Evolutionary conservation across 2,888 invertebrate species (phyloP).

Genomic region (Flexamia atlantica): DNA sequence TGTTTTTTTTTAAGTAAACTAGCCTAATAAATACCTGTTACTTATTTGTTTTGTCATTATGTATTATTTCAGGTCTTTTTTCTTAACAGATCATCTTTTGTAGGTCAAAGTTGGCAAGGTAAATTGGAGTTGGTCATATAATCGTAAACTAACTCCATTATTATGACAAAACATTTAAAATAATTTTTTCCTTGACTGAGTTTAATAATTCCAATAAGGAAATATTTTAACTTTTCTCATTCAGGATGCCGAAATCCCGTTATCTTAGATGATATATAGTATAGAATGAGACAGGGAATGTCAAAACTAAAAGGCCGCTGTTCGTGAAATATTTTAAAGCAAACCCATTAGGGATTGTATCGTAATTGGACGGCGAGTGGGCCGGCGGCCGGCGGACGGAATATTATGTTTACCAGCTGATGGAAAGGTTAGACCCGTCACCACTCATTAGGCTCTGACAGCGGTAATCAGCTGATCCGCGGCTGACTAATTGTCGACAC

Average conservation of each 20-base stretch:
- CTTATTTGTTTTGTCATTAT: too few relatives aligned
- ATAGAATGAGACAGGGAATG: background rate
- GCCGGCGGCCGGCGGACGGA: constrained; percentile 15
- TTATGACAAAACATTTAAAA: too few relatives aligned
- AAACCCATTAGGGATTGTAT: constrained; percentile 14
- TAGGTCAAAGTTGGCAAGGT: too few relatives aligned
- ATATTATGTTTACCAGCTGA: constrained; percentile 49
- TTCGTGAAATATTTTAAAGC: constrained; percentile 26
- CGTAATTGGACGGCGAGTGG: constrained; percentile 32
- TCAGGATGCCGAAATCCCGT: background rate
- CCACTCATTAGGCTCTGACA: constrained; percentile 53
- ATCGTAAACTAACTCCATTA: too few relatives aligned
- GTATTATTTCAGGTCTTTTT: too few relatives aligned
- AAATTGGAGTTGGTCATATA: too few relatives aligned
- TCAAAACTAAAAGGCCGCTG: constrained; percentile 11
- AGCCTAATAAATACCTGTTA: too few relatives aligned
- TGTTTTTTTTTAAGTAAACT: too few relatives aligned
- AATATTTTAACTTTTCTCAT: too few relatives aligned
- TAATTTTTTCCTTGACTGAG: too few relatives aligned
- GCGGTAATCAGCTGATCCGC: constrained; percentile 46
- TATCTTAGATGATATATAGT: background rate
- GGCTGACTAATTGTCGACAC: constrained; percentile 31
- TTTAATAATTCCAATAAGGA: too few relatives aligned
- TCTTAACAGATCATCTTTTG: too few relatives aligned
- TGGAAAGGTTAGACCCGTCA: constrained; percentile 48